These are phyloP conservation scores for Parnassius orleans DNA, from an alignment of 2,888 invertebrate genomes.

Conservation along the genomic window DNA sequence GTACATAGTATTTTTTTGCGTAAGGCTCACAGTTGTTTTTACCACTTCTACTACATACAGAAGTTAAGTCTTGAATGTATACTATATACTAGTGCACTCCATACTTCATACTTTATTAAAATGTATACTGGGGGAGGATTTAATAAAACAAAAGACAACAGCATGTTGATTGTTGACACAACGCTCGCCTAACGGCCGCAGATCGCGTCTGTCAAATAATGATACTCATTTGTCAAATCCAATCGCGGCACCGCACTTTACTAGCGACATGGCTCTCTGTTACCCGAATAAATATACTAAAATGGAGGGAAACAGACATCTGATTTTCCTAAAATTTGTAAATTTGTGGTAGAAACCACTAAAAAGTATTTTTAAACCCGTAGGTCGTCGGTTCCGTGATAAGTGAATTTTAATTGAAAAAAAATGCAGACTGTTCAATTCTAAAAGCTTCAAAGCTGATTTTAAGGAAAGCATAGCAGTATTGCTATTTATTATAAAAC, in stretches of 20 bases:
- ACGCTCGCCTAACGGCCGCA: slow-evolving; percentile 42
- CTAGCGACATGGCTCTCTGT: slow-evolving; percentile 37
- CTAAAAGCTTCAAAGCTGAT: too few species aligned
- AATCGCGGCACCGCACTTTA: slow-evolving; percentile 48
- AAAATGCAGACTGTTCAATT: too few species aligned
- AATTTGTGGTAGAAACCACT: too few species aligned
- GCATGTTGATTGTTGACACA: slow-evolving; percentile 73
- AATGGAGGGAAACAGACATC: slow-evolving; percentile 27
- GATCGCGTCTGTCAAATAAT: slow-evolving; percentile 78
- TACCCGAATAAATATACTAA: slow-evolving; percentile 34
- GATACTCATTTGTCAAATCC: slow-evolving; percentile 77
- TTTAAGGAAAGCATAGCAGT: too few species aligned
- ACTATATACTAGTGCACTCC: background rate
- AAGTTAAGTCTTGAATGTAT: too few species aligned
- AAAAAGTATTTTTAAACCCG: too few species aligned
- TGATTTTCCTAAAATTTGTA: background rate
- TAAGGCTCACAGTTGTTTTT: too few species aligned
- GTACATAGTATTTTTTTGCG: too few species aligned
- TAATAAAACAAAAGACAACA: slow-evolving; percentile 79
- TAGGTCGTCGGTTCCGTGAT: too few species aligned
- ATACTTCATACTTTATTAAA: slow-evolving; percentile 53
- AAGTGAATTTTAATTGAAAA: too few species aligned
- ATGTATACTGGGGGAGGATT: slow-evolving; percentile 51
- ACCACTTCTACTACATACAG: too few species aligned
- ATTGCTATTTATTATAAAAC: too few species aligned